Evolutionary conservation across 2,113 vertebrate species (phyloP).

Genomic region (Bucco capensis): DNA sequence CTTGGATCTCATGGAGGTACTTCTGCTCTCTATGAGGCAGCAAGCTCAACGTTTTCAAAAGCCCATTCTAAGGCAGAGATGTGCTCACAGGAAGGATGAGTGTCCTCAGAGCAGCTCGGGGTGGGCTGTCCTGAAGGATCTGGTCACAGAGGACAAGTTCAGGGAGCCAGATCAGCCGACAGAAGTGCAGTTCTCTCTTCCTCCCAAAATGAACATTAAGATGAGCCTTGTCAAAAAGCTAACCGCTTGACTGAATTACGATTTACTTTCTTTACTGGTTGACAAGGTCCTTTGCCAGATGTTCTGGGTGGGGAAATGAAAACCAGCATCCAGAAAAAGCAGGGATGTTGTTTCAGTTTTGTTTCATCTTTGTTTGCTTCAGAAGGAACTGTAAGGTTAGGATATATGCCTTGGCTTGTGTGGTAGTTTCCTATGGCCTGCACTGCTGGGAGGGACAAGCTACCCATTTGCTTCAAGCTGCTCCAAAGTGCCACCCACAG

Average conservation of each 20-base stretch:
- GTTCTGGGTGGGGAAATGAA: neutral
- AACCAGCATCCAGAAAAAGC: neutral
- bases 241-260: neutral
- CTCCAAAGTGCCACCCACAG: fast-evolving
- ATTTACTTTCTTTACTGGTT: neutral
- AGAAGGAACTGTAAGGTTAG: neutral
- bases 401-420: neutral
- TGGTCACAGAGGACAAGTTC: neutral
- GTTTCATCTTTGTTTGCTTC: neutral
- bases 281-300: neutral
- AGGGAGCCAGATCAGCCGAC: neutral
- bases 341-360: neutral
- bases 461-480: fast-evolving
- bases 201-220: neutral
- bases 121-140: neutral
- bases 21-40: neutral
- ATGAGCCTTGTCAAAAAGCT: neutral
- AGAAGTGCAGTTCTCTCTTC: neutral
- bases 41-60: neutral
- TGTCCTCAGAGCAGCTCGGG: neutral
- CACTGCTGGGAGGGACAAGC: neutral
- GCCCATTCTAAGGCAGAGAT: neutral
- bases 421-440: neutral
- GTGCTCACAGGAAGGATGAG: neutral
- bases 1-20: neutral